Evolutionary conservation across 2,797 vertebrate genomes (phyloP).

Genomic region (Dermochelys coriacea): DNA sequence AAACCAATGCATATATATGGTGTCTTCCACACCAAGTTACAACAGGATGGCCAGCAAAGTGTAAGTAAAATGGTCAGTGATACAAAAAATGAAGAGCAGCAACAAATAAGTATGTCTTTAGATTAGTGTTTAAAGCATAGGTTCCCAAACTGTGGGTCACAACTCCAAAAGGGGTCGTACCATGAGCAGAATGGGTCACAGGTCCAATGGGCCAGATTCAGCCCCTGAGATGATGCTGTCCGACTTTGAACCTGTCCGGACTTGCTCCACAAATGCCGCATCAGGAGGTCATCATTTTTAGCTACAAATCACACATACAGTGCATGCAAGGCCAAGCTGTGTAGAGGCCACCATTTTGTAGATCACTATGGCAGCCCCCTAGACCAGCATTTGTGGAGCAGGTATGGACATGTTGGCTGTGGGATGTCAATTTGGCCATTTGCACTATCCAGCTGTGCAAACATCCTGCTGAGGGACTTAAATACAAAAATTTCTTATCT

Average conservation of each 20-base stretch:
- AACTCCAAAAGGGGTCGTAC: no score
- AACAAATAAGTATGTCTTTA: not conserved
- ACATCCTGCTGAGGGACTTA: not conserved
- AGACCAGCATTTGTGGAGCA: no score
- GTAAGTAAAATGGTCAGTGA: not conserved
- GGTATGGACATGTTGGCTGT: not conserved
- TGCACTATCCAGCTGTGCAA: not conserved
- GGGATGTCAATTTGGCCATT: not conserved
- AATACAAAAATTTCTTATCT: not conserved
- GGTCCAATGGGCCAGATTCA: no score
- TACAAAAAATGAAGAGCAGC: not conserved
- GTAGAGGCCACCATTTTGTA: not conserved
- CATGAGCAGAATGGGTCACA: no score
- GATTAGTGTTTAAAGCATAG: not conserved
- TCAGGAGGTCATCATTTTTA: no score
- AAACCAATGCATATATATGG: not conserved
- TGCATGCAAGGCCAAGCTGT: no score
- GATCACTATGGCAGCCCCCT: not conserved
- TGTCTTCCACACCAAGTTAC: not conserved
- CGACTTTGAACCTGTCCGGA: no score
- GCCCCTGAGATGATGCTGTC: no score
- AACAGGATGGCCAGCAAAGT: not conserved
- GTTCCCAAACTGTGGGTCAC: no score
- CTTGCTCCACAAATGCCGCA: no score
- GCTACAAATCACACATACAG: no score